phyloP scores from a whole-genome alignment of 1,140 invertebrate genomes.

The Anoplolepis gracilipes region DNA sequence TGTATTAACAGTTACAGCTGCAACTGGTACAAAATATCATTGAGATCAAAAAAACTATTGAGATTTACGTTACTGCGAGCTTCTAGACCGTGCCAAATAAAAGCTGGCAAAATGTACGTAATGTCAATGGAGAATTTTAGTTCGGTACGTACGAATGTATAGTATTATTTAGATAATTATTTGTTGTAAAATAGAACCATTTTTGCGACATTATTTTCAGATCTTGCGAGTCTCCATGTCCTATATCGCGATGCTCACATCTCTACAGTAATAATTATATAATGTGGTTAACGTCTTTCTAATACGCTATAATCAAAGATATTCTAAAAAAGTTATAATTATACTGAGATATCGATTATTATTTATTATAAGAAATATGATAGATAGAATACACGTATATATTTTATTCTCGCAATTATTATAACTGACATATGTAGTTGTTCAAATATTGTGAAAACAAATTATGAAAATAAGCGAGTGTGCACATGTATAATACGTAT shows the following conservation, averaged over 20 bases:
- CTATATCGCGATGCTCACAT: slow-evolving; percentile 10
- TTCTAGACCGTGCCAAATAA: slow-evolving; percentile 64
- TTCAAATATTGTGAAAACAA: not conserved
- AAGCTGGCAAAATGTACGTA: slow-evolving; percentile 65
- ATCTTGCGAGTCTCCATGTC: slow-evolving; percentile 15
- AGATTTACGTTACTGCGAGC: slow-evolving; percentile 62
- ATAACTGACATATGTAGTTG: not conserved
- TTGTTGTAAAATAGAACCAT: not conserved
- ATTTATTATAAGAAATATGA: not conserved
- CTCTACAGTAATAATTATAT: not conserved
- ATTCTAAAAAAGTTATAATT: not conserved
- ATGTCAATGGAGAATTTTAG: slow-evolving; percentile 68
- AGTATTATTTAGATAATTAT: not conserved
- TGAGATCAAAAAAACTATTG: slow-evolving; percentile 62
- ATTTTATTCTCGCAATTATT: not conserved
- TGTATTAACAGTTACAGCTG: slow-evolving; percentile 36
- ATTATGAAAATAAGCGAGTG: not conserved
- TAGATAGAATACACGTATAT: not conserved
- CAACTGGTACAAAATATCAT: slow-evolving; percentile 66
- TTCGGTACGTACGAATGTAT: slow-evolving; percentile 59
- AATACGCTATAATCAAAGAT: not conserved
- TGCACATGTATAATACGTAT: not conserved
- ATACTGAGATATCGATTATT: not conserved
- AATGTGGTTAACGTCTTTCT: not conserved
- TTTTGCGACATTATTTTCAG: slow-evolving; percentile 2